phyloP scores from a whole-genome alignment of 1,140 invertebrate species.

The Anastrepha ludens region DNA sequence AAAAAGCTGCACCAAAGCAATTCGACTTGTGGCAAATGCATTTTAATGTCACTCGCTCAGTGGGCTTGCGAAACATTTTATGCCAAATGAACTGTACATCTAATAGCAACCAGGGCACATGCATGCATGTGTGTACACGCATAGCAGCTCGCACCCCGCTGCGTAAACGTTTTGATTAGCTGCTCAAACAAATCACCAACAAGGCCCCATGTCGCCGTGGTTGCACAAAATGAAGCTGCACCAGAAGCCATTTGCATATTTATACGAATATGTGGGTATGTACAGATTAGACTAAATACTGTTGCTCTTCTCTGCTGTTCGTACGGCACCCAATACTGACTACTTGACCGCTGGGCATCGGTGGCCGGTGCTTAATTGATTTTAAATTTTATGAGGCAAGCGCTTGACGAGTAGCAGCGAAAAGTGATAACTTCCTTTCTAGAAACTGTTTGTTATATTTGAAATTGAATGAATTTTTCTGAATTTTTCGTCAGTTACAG shows the following conservation, averaged over 20 bases:
- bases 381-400: neutral
- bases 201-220: neutral
- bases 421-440: neutral
- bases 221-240: neutral
- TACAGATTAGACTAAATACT: neutral
- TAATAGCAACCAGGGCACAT: neutral
- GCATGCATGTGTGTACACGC: neutral
- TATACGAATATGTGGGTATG: too few species aligned
- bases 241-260: neutral
- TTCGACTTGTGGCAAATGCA: neutral
- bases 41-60: neutral
- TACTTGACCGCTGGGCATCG: neutral
- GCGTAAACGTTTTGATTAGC: constrained; percentile 19
- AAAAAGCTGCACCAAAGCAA: neutral
- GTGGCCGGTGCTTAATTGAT: neutral
- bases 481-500: too few species aligned
- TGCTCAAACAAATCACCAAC: constrained; percentile 9
- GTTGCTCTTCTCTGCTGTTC: too few species aligned
- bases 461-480: neutral
- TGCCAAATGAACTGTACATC: neutral
- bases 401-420: neutral
- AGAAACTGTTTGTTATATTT: neutral
- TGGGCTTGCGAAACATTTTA: neutral
- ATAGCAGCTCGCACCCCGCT: constrained; percentile 9
- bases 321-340: neutral